Base-by-base conservation (phyloP, 2,888 invertebrate species). In the Steinernema hermaphroditum region DNA sequence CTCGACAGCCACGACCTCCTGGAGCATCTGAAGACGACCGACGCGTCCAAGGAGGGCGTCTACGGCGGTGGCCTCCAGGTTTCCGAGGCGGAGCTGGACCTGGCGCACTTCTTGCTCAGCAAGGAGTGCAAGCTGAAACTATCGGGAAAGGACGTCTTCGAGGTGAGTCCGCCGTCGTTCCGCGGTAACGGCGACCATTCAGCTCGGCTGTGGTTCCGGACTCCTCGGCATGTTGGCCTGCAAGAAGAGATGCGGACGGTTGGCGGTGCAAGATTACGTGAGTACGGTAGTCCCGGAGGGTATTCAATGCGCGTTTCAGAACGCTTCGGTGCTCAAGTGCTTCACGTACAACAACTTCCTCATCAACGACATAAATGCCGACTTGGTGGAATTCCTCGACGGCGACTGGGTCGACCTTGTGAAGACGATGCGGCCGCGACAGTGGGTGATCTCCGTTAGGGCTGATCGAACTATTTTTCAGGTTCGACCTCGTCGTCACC, bases 401-500 rank as follows among this genome's bases (percentile, higher is more conserved):
- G 57, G 76, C 70, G 32, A 71, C 74, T 70, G 77, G 74, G 16
- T 32, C 8, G 54, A 74, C 27, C 19, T 29, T 1, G 19, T 32
- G 29, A 24, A 27, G n/a, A 16, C 2, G 16, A 8, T 29, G 32
- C 1, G n/a, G 8, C 16, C 62, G 6, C 24, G 62, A 62, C 62
- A 62, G 62, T 62, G 24, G 32, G 62, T 22, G 14, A n/a, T 49
- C 9, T 19, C 27, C 12, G 6, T 54, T 54, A 22, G 19, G 12
- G 6, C 27, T 6, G 9, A 41, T 9, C 19, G 49, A 49, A n/a
- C 19, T 49, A 6, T 62, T 37, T 71, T 83, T 85, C 73, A 91
- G 91, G 80, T 96, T 91, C 89, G 94, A 96, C 87, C 85, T 91
- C 4, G 94, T 96, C 82, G 89, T 96, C 19, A 93, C 94, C 8